Evolutionary conservation across 2,888 invertebrate genomes (phyloP).

Genomic region (Platycnemis pennipes): DNA sequence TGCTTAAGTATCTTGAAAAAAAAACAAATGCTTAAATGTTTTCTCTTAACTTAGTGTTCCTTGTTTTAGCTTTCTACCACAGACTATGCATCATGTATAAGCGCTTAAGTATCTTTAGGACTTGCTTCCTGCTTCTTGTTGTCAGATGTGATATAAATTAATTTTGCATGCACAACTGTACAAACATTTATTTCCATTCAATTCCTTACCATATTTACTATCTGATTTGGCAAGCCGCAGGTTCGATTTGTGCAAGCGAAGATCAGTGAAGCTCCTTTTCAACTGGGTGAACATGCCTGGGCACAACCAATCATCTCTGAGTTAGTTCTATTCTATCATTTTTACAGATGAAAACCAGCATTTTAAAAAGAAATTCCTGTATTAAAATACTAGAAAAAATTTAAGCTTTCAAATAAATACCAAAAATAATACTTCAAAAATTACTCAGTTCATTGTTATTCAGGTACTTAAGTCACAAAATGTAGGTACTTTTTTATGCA

Average conservation of each 20-base stretch:
- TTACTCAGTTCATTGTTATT: background rate
- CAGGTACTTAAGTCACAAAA: conserved; percentile 2
- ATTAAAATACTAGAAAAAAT: conserved; percentile 8
- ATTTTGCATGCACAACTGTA: conserved; percentile 53
- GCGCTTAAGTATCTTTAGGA: background rate
- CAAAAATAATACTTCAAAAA: conserved; percentile 26
- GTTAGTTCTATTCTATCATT: conserved; percentile 62
- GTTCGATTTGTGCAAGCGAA: conserved; percentile 81
- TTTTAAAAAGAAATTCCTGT: conserved; percentile 25
- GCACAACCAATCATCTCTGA: conserved; percentile 68
- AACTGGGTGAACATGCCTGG: conserved; percentile 93
- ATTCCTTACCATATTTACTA: conserved; percentile 72
- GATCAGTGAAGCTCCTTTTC: conserved; percentile 93
- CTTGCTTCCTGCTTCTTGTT: conserved; percentile 46
- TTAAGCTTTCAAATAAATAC: conserved; percentile 25
- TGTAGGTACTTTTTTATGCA: background rate
- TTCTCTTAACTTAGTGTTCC: background rate
- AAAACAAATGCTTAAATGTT: conserved; percentile 54
- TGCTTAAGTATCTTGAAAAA: background rate
- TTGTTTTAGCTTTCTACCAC: background rate
- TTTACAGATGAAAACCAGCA: conserved; percentile 7
- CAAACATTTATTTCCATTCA: conserved; percentile 56
- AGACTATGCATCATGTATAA: background rate
- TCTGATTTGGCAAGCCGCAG: conserved; percentile 71
- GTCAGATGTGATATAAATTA: conserved; percentile 49